Percentiles rank a stretch among this genome's conserved stretches.
Conservation (phyloP, 37 sponge, comb jelly and placozoan genomes). For the Geodia barretti region DNA sequence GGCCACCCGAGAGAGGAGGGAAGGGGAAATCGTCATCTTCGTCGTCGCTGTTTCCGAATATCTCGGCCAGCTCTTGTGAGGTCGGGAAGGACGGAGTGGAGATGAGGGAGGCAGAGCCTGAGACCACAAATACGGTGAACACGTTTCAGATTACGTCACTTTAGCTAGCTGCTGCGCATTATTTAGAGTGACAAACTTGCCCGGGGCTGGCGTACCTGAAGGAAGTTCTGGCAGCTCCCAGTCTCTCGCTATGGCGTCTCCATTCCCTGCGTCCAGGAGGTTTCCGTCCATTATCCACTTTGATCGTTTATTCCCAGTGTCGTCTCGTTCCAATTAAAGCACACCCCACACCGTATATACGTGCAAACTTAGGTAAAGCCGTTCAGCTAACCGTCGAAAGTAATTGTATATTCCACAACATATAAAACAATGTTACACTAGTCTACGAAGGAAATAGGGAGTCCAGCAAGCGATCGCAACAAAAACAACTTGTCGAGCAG, state of each 20-base stretch:
- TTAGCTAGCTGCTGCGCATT: not conserved
- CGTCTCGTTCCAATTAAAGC: not conserved
- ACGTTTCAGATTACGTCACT: not conserved
- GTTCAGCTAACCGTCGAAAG: not conserved
- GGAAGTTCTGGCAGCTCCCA: conserved; percentile 47
- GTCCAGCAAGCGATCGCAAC: no score
- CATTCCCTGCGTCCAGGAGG: conserved; percentile 26
- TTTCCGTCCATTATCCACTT: not conserved
- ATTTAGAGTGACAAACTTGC: not conserved
- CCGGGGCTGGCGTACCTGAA: conserved; percentile 28
- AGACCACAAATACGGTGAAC: no score
- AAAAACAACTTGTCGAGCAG: no score
- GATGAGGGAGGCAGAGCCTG: conserved; percentile 34
- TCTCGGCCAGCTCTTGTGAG: conserved; percentile 68
- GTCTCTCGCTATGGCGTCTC: conserved; percentile 25
- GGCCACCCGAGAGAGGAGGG: conserved; percentile 7
- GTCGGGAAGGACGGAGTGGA: not conserved
- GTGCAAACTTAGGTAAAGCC: not conserved
- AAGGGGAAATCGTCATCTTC: conserved; percentile 57
- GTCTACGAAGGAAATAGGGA: not conserved
- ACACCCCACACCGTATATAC: no score
- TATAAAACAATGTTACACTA: not conserved
- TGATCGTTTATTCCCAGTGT: no score
- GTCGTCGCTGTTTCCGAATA: conserved; percentile 72
- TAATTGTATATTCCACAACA: not conserved